Evolutionary conservation across 1,140 invertebrate genomes (phyloP).

Genomic region (Reticulitermes speratus): DNA sequence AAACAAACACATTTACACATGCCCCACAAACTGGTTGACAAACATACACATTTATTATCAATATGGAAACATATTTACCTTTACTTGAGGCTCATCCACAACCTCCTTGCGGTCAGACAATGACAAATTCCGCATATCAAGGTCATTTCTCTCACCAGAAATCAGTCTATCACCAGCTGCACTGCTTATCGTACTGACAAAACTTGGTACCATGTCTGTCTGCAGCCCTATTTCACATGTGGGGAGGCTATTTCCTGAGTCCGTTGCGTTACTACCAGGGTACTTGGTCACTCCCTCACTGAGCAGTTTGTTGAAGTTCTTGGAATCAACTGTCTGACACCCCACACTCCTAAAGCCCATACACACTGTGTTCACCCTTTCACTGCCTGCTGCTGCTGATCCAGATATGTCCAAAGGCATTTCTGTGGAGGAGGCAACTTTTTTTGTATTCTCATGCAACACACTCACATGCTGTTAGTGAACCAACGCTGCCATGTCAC

Average conservation of each 20-base stretch:
- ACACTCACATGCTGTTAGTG: not conserved
- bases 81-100: not conserved
- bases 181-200: not conserved
- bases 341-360: conserved; percentile 40
- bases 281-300: conserved; percentile 45
- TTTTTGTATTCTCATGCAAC: not conserved
- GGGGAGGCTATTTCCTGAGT: not conserved
- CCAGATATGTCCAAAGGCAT: not conserved
- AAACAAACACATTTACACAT: not conserved
- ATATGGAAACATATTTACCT: not conserved
- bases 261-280: not conserved
- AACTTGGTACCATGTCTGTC: not conserved
- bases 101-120: not conserved
- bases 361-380: not conserved
- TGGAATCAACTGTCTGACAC: conserved; percentile 46
- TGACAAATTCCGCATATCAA: not conserved
- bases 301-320: conserved; percentile 41
- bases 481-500: not conserved
- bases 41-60: not conserved
- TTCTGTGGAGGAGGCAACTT: not conserved
- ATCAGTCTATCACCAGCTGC: not conserved
- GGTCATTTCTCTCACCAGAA: not conserved
- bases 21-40: too few relatives aligned
- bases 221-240: conserved; percentile 3
- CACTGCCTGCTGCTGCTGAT: not conserved